phyloP scores from a whole-genome alignment of 1,140 invertebrate genomes.

The Orius insidiosus region DNA sequence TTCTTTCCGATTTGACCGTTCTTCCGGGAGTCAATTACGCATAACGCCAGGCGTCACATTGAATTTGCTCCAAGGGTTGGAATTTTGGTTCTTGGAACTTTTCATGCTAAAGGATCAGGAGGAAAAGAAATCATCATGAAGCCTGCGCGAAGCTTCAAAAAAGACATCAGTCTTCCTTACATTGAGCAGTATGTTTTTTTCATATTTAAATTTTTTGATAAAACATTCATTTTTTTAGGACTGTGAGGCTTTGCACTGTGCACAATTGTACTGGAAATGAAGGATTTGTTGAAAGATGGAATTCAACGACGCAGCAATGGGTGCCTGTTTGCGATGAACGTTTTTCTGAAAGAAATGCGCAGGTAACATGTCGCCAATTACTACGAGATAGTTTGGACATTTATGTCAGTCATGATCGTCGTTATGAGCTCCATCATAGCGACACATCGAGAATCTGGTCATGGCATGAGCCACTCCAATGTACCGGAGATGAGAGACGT shows the following conservation, averaged over 20 bases:
- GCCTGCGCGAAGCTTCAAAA: constrained; percentile 28
- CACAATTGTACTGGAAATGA: constrained; percentile 49
- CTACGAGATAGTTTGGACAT: constrained; percentile 78
- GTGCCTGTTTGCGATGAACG: constrained; percentile 88
- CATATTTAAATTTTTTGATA: neutral
- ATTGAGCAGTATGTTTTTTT: constrained; percentile 11
- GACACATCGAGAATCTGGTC: constrained; percentile 69
- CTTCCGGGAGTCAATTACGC: constrained; percentile 80
- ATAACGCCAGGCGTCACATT: constrained; percentile 80
- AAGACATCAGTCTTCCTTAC: neutral
- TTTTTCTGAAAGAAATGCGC: constrained; percentile 86
- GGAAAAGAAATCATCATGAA: constrained; percentile 70
- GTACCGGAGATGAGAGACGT: constrained; percentile 53
- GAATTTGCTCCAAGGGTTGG: constrained; percentile 95
- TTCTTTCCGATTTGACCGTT: constrained; percentile 85
- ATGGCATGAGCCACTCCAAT: constrained; percentile 84
- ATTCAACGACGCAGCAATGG: constrained; percentile 87
- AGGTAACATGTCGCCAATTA: constrained; percentile 89
- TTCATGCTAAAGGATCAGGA: constrained; percentile 61
- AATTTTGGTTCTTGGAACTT: constrained; percentile 81
- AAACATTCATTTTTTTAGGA: constrained; percentile 24
- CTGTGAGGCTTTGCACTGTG: constrained; percentile 54
- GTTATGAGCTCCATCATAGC: constrained; percentile 72
- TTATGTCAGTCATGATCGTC: constrained; percentile 57
- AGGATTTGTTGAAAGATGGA: constrained; percentile 90